Evolutionary conservation across 1,140 invertebrate species (phyloP), one percentile per base, ranked within the genome.

Genomic region (Kradibia gibbosae): DNA sequence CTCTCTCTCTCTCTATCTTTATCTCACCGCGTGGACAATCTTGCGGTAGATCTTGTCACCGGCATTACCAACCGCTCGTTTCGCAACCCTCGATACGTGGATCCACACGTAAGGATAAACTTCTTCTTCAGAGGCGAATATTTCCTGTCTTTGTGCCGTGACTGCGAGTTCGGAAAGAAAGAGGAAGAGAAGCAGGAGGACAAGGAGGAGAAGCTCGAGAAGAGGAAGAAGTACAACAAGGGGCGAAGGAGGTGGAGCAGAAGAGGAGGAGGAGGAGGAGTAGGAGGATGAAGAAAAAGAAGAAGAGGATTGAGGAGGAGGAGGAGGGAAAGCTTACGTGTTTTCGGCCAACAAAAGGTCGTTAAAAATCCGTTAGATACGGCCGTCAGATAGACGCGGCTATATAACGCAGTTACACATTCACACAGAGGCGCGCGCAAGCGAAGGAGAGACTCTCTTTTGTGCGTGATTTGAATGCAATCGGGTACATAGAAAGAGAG

Each of bases 381-480:
- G 87, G 82, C 84, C 88, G 89, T 88, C 89, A 90, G 89, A 90
- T 90, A 90, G 82, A 84, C 80, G 80, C 81, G 84, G 84, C 84
- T 83, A 34, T 76, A 76, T 70, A 84, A 84, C 83, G 86, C 82
- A 86, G 78, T 88, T 86, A 84, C 67, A 78, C 65, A 57, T 45
- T 82, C 76, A 73, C 53, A 80, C 62, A 80, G 25, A 67, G 31
- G 4, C 25, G 45, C 39, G 55, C 25, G n/a, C 22, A 57, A 22
- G 42, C 71, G n/a, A 48, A 34, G 28, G 42, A 84, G 77, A 81
- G 86, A 87, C 79, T 86, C 87, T 89, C 89, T 88, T 85, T 90
- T 90, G 89, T 90, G 88, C 88, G 89, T 89, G 89, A 90, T 90
- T 90, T 89, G 89, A 90, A 90, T 90, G 89, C 89, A 87, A 90